Base-by-base conservation (phyloP, 2,113 vertebrate genomes). In the Sphaerodactylus townsendi region DNA sequence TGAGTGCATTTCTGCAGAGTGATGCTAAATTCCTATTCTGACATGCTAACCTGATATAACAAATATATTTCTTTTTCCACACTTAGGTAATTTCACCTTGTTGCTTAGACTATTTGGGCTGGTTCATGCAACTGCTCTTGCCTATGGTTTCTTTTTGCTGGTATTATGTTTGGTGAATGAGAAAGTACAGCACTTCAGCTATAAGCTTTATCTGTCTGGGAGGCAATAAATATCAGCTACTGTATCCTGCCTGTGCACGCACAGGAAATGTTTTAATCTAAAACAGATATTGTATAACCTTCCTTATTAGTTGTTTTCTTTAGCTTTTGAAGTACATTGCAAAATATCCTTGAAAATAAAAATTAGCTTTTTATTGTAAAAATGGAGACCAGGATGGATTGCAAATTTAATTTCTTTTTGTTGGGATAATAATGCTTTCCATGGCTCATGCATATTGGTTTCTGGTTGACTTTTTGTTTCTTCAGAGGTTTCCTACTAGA, bases 1-100 rank as follows among this genome's bases (percentile, higher is more conserved):
- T 66, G 82, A 84, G 53, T 71, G 39, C 25, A 76, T 19, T 33
- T 80, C 64, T 77, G 46, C 59, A 85, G 80, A 25, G 3, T 7
- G 7, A n/a, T 0, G 50, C 2, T 25, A 84, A 17, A 39, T 71
- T 75, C 33, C 3, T 86, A 56, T 41, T 75, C 28, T 3, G 76
- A 25, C 19, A 62, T 77, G 3, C 0, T 14, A 72, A 39, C 53
- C 21, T 1, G 7, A 56, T 48, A 30, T 8, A 82, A 37, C 10
- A 85, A 62, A 69, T 62, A 78, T 72, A 17, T 72, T 79, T 85
- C 74, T 25, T 14, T 68, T 68, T 75, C 59, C 30, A 78, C 62
- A 35, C 59, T 9, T 17, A 17, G 41, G 33, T 21, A 56, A 10
- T 70, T 25, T 72, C 53, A 41, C 17, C 23, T 7, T 73, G 28